Conservation (phyloP, 2,113 vertebrate genomes). For the Xenotilapia leptura region DNA sequence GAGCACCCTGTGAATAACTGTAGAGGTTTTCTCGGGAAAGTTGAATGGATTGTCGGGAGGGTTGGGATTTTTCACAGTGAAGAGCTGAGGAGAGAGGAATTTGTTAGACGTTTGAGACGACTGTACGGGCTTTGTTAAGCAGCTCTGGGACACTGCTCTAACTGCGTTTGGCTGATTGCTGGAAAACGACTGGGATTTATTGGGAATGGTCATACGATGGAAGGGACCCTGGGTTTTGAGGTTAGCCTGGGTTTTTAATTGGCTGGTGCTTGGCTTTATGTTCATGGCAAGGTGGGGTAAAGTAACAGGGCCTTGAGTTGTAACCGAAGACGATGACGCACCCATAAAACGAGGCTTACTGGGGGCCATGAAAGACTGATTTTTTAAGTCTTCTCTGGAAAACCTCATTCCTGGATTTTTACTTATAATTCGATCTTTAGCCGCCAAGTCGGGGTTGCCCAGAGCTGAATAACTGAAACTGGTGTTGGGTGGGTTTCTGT, state of each 20-base stretch:
- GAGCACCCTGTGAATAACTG: conserved; percentile 65
- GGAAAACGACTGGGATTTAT: conserved; percentile 46
- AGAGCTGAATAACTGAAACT: conserved; percentile 32
- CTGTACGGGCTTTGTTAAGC: conserved; percentile 45
- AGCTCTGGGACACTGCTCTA: conserved; percentile 33
- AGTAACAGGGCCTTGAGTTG: conserved; percentile 37
- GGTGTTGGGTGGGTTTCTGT: conserved; percentile 33
- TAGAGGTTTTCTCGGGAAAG: conserved; percentile 55
- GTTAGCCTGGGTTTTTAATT: conserved; percentile 44
- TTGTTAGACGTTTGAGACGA: conserved; percentile 46
- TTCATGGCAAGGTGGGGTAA: conserved; percentile 4
- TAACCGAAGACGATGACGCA: neutral
- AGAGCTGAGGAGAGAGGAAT: conserved; percentile 46
- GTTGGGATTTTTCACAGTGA: conserved; percentile 42
- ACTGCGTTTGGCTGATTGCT: conserved; percentile 35
- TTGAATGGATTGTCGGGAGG: conserved; percentile 54
- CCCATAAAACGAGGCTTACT: conserved; percentile 49
- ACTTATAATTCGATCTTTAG: conserved; percentile 35
- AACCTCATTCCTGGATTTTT: conserved; percentile 39
- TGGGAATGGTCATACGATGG: conserved; percentile 50
- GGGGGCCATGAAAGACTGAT: neutral
- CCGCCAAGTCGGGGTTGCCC: conserved; percentile 24
- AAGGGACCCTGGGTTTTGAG: conserved; percentile 59
- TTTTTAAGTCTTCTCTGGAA: conserved; percentile 50
- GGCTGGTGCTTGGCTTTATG: conserved; percentile 30